Percentiles rank a stretch among this genome's conserved stretches.
Conservation (phyloP, 2,797 vertebrate genomes). For the Chrysolophus pictus region DNA sequence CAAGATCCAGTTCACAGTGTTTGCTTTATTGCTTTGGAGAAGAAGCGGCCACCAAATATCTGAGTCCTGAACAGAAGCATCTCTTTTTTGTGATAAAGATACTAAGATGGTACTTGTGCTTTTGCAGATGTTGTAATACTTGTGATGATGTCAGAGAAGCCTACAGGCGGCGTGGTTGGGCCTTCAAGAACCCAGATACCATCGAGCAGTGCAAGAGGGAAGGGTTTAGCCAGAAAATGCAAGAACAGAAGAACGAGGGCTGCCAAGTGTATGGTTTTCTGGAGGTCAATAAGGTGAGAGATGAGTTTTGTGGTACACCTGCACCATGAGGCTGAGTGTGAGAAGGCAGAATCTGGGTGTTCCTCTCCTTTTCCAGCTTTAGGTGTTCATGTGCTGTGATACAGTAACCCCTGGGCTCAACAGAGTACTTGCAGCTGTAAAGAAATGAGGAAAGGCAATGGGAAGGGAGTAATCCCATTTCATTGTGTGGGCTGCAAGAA, state of each 20-base stretch:
- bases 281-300: slow-evolving; percentile 95
- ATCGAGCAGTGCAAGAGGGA: slow-evolving; percentile 97
- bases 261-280: slow-evolving; percentile 96
- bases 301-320: neutral
- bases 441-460: neutral
- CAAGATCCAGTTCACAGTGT: neutral
- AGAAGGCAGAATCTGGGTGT: fast-evolving
- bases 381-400: neutral
- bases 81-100: neutral
- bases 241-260: slow-evolving; percentile 98
- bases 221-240: slow-evolving; percentile 98
- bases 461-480: neutral
- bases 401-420: neutral
- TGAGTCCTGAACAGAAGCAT: neutral
- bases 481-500: neutral
- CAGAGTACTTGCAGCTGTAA: neutral
- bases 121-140: slow-evolving; percentile 92
- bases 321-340: neutral
- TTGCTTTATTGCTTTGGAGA: neutral
- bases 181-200: slow-evolving; percentile 96
- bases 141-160: slow-evolving; percentile 98
- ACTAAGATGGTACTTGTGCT: neutral
- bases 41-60: neutral
- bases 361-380: neutral
- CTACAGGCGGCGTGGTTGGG: slow-evolving; percentile 95